phyloP scores from a whole-genome alignment of 2,888 invertebrate species.

The Drosophila rellima region DNA sequence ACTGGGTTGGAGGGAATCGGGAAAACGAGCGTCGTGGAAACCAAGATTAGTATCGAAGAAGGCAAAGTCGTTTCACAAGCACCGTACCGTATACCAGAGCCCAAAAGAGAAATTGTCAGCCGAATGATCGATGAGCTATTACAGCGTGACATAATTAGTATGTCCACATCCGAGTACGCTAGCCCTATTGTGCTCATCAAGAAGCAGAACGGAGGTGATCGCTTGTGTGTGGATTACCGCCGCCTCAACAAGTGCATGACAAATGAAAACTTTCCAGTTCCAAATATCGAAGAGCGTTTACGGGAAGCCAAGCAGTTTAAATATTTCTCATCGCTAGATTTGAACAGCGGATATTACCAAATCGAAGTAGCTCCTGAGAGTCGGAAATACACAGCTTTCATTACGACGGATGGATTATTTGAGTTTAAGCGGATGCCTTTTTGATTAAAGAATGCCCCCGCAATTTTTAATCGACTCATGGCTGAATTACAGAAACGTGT shows the following conservation, averaged over 20 bases:
- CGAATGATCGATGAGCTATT: neutral
- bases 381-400: slow-evolving; percentile 28
- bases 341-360: slow-evolving; percentile 3
- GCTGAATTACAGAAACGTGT: slow-evolving; percentile 18
- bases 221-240: slow-evolving; percentile 21
- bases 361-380: slow-evolving; percentile 4
- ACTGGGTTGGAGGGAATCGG: slow-evolving; percentile 4
- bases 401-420: slow-evolving; percentile 39
- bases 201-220: slow-evolving; percentile 20
- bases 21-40: slow-evolving; percentile 7
- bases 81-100: neutral
- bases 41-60: slow-evolving; percentile 6
- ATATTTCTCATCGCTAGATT: slow-evolving; percentile 3
- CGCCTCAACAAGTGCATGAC: slow-evolving; percentile 8
- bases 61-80: slow-evolving; percentile 3
- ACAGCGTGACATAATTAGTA: neutral
- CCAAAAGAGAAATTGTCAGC: neutral
- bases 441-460: slow-evolving; percentile 9
- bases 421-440: slow-evolving; percentile 46
- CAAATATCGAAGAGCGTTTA: slow-evolving; percentile 15
- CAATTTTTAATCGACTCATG: slow-evolving; percentile 34
- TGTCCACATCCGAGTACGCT: slow-evolving; percentile 4
- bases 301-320: slow-evolving; percentile 19
- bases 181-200: neutral
- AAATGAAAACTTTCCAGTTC: slow-evolving; percentile 14